Base-by-base conservation (phyloP, 2,888 invertebrate genomes). In the Nemotelus pantherinus region DNA sequence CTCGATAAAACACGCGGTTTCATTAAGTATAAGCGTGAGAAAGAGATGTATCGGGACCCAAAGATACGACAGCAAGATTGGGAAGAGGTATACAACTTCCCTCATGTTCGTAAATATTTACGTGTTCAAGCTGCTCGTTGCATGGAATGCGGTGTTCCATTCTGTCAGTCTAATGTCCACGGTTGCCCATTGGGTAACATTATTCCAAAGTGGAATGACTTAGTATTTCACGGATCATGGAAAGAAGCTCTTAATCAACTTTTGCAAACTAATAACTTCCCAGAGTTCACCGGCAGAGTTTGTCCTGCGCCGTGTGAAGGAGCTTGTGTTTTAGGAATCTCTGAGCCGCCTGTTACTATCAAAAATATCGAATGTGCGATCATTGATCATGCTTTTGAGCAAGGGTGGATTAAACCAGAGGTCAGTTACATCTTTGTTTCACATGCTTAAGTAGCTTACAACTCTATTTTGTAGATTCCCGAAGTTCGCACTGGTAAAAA, bases 111-210 rank as follows among this genome's bases (percentile, higher is more conserved):
- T 5, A 94, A 94, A 86, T 96, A 95, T n/a, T 89, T 99, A 63
- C 90, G 93, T 71, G 91, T 93, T 7, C 98, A 98, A 86, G 97
- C 98, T 2, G 97, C 98, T 0, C 90, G 97, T 63, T 99, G 99
- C 85, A 99, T 99, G 99, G 99, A 99, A 84, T 99, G 99, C 87
- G 99, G 99, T 44, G 97, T 99, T n/a, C 97, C 97, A 6, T 97
- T 98, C 89, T 99, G 99, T 85, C 96, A 97, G 85, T 95, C 95
- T 55, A 91, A 91, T 80, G 90, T 91, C 57, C 95, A 98, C 86
- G 99, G 99, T 68, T 99, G 99, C 85, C 99, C 99, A 0, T 90
- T 99, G 57, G 98, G 98, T 50, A 99, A 99, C 87, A 97, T 99
- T 82, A 97, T 99, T 81, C 99, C 99, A 76, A 98, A 98, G 88